phyloP scores from a whole-genome alignment of 2,797 vertebrate species.

The Sebastes aleutianus region DNA sequence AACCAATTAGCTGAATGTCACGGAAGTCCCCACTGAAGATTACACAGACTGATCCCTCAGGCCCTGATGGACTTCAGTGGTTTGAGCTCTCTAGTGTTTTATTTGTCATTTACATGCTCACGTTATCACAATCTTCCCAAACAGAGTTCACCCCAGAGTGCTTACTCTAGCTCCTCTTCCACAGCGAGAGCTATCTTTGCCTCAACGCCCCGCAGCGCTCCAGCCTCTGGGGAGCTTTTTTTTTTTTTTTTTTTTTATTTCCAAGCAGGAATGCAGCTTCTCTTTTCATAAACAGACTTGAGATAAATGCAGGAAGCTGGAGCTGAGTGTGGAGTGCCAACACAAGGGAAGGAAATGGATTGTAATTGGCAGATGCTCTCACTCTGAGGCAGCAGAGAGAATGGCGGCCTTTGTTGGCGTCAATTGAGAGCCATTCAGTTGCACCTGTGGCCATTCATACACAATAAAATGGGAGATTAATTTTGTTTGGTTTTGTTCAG shows the following conservation, averaged over 20 bases:
- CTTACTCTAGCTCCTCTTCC: not conserved
- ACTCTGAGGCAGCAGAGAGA: slow-evolving; percentile 3
- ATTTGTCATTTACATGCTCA: not conserved
- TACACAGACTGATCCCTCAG: not conserved
- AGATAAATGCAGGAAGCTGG: slow-evolving; percentile 38
- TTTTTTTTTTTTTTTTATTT: not conserved
- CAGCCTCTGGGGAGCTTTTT: not conserved
- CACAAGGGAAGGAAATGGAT: slow-evolving; percentile 19
- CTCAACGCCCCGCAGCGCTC: not conserved
- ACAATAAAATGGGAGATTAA: not conserved
- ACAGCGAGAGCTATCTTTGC: not conserved
- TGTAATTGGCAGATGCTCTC: slow-evolving; percentile 26
- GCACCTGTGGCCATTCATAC: slow-evolving; percentile 48
- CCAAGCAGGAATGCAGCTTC: slow-evolving; percentile 16
- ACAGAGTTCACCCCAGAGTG: not conserved
- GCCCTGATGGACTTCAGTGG: not conserved
- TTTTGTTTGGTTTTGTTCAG: slow-evolving; percentile 11
- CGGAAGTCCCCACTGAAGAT: not conserved
- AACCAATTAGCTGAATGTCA: not conserved
- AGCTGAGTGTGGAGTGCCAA: not conserved
- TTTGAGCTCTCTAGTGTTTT: not conserved
- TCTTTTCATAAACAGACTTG: not conserved
- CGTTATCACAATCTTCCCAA: not conserved
- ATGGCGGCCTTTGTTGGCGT: not conserved
- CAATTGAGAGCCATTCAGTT: slow-evolving; percentile 30